Evolutionary conservation across 2,888 invertebrate species (phyloP), one percentile per base, ranked within the genome.

Genomic region (Ligdia adustata): DNA sequence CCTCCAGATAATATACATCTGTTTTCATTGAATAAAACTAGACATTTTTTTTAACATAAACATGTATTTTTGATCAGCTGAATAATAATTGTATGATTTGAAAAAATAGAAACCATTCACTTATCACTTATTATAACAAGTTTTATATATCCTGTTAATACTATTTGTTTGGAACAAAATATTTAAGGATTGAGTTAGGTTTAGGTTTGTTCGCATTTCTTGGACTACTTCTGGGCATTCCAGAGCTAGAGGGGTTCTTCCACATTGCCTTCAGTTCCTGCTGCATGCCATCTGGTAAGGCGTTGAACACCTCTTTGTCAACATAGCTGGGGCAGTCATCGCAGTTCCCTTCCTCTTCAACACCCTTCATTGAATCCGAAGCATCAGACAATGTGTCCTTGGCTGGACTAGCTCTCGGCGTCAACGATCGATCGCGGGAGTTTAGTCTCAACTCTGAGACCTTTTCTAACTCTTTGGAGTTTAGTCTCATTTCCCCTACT

Each of bases 231-330:
- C 88, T 74, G 26, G 80, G 74, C 57, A 86, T 60, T 28, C 75
- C 81, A 13, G 90, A 85, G 59, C 78, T 72, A 26, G 89, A 83
- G 52, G 89, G 88, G 60, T 90, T 89, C 54, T 91, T 91, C 92
- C 94, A 94, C 68, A 93, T 92, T n/a, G 90, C 89, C 71, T 94
- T 92, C 12, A 95, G 81, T 75, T 95, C 95, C 62, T 93, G 92
- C 73, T 95, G 94, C 76, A 95, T 90, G 35, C 95, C 94, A 15
- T 91, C 79, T 0, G 95, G 95, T 57, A 96, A 81, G 56, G 94
- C 93, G 58, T 91, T 92, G 67, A 95, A 95, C 33, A 95, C 94
- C 61, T 92, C 91, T 41, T 92, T 91, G 79, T 94, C 94, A 9
- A 93, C 93, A 59, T 93, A 92, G 46, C 93, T 91, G 1, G 95